Evolutionary conservation across 2,797 vertebrate genomes (phyloP).

Genomic region (Ibycter americanus): DNA sequence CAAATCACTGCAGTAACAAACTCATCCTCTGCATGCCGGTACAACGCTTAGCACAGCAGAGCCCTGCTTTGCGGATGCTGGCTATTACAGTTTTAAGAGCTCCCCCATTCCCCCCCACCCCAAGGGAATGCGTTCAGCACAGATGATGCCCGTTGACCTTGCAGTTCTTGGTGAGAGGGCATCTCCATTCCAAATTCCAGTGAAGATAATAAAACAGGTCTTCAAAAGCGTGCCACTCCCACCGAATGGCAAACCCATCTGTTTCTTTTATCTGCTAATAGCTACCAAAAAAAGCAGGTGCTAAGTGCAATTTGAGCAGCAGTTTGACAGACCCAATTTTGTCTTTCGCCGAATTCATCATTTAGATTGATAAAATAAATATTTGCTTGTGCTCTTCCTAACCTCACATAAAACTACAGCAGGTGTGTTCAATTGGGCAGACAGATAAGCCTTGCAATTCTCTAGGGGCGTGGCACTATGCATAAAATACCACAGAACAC

Average conservation of each 20-base stretch:
- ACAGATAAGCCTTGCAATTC: not conserved
- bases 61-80: accelerated
- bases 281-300: conserved; percentile 7
- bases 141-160: not conserved
- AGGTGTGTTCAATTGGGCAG: not conserved
- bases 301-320: conserved; percentile 1
- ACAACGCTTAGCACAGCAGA: accelerated
- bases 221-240: conserved; percentile 2
- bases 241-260: conserved; percentile 39
- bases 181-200: not conserved
- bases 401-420: not conserved
- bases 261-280: not conserved
- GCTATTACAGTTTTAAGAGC: accelerated
- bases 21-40: accelerated
- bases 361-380: not conserved
- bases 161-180: not conserved
- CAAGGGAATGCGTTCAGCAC: not conserved
- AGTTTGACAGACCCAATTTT: not conserved
- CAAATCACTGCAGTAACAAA: not conserved
- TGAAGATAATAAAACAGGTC: not conserved
- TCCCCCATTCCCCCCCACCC: not conserved
- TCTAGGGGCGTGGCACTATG: not conserved
- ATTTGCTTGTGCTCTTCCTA: not conserved
- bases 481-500: not conserved
- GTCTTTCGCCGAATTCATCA: not conserved